Base-by-base conservation (phyloP, 2,888 invertebrate species). In the Piscicola geometra region DNA sequence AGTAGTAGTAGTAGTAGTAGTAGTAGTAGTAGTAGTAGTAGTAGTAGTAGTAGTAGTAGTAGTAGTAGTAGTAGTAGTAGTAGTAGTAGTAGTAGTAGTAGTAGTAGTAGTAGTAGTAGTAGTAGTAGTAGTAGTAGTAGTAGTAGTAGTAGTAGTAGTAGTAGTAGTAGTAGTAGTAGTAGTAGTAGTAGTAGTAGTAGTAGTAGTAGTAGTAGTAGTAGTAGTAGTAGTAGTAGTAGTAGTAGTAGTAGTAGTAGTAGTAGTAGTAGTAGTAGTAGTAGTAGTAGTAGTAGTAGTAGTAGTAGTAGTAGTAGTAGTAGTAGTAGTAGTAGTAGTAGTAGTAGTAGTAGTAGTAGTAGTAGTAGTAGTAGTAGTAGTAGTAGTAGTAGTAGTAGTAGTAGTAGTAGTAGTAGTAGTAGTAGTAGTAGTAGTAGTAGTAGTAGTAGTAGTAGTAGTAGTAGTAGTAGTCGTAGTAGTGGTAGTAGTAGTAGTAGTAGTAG, bases 1-100 rank as follows among this genome's bases (percentile, higher is more conserved):
- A 64, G 64, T 64, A 64, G 64, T 64, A 64, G 64, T 64, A 64
- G 64, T 64, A 64, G 64, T 64, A 64, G 64, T 64, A 64, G 64
- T 64, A 64, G 64, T 18, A 64, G 21, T 64, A 64, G 64, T 64
- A 64, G 64, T 64, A 64, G 64, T 64, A 64, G 64, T 64, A 64
- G 64, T 64, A 64, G 64, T 64, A 64, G 64, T 64, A 64, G 64
- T 64, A 64, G 64, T 64, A 18, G 64, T 64, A 64, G 64, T 64
- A 64, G 64, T 64, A 64, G 64, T 64, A 64, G 64, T 64, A 64
- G 64, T 64, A 64, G 64, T 64, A 64, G 64, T 64, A 64, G 64
- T 64, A 64, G 64, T 64, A 64, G 64, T 64, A 64, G 64, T 64
- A 64, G 64, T 64, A 64, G 64, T 64, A 64, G 64, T 64, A 64